These are phyloP conservation scores for Varecia variegata DNA, from an alignment of 2,797 vertebrate genomes.

Conservation along the genomic window DNA sequence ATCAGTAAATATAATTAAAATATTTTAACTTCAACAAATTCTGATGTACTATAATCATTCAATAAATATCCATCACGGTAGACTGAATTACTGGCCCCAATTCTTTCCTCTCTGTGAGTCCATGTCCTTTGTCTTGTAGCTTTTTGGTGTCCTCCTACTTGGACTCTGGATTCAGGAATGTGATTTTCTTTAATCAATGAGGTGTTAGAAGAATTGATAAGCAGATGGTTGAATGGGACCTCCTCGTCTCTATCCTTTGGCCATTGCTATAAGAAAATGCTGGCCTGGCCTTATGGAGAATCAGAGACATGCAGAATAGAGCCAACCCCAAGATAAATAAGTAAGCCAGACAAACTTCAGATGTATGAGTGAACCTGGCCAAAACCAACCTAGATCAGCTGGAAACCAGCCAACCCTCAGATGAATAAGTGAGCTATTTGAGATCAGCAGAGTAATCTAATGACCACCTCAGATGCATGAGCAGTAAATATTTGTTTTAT, in stretches of 20 bases:
- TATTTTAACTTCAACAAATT: not conserved
- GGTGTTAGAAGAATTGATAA: not conserved
- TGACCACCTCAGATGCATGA: not conserved
- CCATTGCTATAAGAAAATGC: not conserved
- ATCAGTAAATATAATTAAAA: not conserved
- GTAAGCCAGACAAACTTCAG: not conserved
- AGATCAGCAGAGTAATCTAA: not conserved
- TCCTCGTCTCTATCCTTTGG: not conserved
- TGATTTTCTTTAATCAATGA: not conserved
- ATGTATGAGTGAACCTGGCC: not conserved
- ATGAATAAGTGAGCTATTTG: not conserved
- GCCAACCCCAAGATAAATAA: not conserved
- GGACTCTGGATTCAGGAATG: not conserved
- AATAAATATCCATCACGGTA: not conserved
- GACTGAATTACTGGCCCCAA: not conserved
- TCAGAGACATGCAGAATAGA: not conserved
- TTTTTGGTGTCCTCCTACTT: not conserved
- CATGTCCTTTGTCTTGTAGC: not conserved
- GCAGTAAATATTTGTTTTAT: not conserved
- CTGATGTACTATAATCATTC: not conserved
- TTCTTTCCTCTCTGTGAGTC: not conserved
- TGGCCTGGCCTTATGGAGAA: not conserved
- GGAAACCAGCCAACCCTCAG: not conserved
- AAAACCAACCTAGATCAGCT: too few relatives aligned
- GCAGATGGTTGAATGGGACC: not conserved